phyloP scores from a whole-genome alignment of 1,140 invertebrate species.

The Bombus huntii region DNA sequence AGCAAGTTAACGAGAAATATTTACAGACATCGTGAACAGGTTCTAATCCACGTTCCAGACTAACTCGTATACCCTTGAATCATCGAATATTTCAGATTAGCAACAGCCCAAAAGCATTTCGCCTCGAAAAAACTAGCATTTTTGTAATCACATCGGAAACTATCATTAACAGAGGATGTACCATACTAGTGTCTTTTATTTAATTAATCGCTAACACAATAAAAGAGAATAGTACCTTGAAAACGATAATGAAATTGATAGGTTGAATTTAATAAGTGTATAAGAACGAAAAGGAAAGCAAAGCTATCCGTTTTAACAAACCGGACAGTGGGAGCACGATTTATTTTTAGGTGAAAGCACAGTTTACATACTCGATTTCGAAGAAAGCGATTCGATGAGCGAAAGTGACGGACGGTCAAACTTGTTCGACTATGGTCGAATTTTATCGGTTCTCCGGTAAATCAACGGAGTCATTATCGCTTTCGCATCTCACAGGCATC shows the following conservation, averaged over 20 bases:
- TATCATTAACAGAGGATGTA: too few relatives aligned
- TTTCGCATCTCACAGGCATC: background rate
- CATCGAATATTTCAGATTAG: background rate
- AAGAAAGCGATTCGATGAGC: conserved; percentile 58
- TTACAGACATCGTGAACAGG: background rate
- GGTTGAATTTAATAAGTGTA: too few relatives aligned
- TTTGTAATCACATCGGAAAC: background rate
- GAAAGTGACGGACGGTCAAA: conserved; percentile 62
- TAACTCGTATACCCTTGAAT: background rate
- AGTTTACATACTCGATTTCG: conserved; percentile 58
- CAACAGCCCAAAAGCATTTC: background rate
- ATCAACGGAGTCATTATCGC: background rate
- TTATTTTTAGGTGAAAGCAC: conserved; percentile 59
- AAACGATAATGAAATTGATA: too few relatives aligned
- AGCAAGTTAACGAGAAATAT: background rate
- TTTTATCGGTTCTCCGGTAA: background rate
- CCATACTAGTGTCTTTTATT: background rate
- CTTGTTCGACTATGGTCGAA: conserved; percentile 36
- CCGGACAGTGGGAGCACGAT: background rate
- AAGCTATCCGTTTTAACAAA: background rate
- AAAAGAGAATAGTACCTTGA: too few relatives aligned
- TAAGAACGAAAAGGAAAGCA: background rate
- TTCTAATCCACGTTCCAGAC: background rate
- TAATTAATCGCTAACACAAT: background rate
- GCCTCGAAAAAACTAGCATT: background rate